Conservation (phyloP, 2,888 invertebrate genomes). For the Pristionchus japonicus region DNA sequence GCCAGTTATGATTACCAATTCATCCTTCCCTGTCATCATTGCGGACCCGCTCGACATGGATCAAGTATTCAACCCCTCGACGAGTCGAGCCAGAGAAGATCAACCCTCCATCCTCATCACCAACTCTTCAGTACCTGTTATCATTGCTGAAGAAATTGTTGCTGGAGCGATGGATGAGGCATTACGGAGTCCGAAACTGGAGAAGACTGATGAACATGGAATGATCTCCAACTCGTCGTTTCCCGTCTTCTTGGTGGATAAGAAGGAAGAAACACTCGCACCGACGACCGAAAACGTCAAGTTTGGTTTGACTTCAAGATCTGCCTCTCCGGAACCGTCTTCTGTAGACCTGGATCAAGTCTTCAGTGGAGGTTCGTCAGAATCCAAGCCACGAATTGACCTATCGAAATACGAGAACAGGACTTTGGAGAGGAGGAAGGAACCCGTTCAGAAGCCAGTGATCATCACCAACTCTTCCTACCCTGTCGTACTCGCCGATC, state of each 20-base stretch:
- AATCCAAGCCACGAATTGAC: not conserved
- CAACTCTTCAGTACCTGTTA: not conserved
- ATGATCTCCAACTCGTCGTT: conserved; percentile 8
- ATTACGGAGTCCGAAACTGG: not conserved
- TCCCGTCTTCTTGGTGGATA: not conserved
- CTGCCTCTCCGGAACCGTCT: not conserved
- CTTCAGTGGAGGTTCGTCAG: not conserved
- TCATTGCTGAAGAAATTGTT: conserved; percentile 25
- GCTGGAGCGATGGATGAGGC: not conserved
- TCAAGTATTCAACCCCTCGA: conserved; percentile 39
- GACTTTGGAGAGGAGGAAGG: not conserved
- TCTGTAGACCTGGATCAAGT: not conserved
- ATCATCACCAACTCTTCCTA: not conserved
- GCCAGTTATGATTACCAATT: not conserved
- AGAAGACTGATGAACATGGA: not conserved
- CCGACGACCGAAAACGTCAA: not conserved
- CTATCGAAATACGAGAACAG: conserved; percentile 2
- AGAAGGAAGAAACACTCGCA: not conserved
- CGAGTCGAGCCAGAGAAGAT: not conserved
- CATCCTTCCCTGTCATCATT: not conserved
- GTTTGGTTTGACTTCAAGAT: conserved; percentile 1
- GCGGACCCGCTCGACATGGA: conserved; percentile 12
- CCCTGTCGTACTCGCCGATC: not conserved
- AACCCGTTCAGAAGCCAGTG: not conserved
- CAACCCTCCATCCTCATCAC: not conserved